These are phyloP conservation scores for Vimba vimba DNA, from an alignment of 2,113 vertebrate genomes.

Conservation along the genomic window DNA sequence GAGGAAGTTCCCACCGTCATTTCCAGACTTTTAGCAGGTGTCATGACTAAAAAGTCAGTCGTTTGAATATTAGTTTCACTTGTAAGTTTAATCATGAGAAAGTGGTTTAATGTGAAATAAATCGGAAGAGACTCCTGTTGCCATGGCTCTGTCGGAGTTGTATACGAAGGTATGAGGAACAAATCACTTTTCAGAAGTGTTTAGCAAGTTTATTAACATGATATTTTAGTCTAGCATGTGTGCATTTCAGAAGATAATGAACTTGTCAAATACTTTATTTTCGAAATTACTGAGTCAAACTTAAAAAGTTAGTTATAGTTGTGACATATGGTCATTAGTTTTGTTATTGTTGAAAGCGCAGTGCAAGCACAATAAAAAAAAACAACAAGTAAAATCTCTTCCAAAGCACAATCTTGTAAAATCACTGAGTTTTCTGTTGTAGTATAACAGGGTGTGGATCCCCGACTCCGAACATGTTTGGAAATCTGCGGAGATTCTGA, in stretches of 20 bases:
- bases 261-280: not conserved
- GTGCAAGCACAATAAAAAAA: not conserved
- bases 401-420: not conserved
- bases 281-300: not conserved
- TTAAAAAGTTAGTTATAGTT: not conserved
- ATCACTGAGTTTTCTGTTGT: not conserved
- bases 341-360: not conserved
- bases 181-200: not conserved
- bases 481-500: constrained; percentile 91
- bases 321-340: constrained; percentile 48
- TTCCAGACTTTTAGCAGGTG: constrained; percentile 9
- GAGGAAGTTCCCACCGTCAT: constrained; percentile 17
- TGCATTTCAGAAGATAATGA: not conserved
- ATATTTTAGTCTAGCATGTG: not conserved
- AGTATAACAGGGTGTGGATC: constrained; percentile 98
- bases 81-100: not conserved
- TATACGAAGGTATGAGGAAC: constrained; percentile 86
- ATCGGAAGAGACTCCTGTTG: constrained; percentile 38
- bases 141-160: constrained; percentile 87
- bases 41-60: not conserved
- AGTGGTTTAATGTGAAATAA: not conserved
- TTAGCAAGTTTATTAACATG: not conserved
- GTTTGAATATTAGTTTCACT: not conserved
- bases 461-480: constrained; percentile 90
- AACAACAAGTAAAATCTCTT: not conserved